Evolutionary conservation across 1,140 invertebrate genomes (phyloP).

Genomic region (Drosophila burlai): DNA sequence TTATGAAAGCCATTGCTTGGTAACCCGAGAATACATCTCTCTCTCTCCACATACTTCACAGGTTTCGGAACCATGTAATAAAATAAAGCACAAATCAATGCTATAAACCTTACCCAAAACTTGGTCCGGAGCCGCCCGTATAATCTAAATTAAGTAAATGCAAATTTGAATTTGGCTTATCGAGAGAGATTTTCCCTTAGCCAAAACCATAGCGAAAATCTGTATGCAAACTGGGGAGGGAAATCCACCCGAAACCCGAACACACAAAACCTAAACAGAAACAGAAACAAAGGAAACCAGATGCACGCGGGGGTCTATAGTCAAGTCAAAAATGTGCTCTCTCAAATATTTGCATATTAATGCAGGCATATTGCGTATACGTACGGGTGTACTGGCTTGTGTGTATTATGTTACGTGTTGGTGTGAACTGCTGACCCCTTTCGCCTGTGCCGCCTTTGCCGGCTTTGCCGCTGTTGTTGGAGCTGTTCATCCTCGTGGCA

Average conservation of each 20-base stretch:
- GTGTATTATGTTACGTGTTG: slow-evolving; percentile 41
- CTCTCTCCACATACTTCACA: not conserved
- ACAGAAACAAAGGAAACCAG: slow-evolving; percentile 9
- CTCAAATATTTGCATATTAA: slow-evolving; percentile 78
- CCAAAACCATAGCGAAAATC: slow-evolving; percentile 9
- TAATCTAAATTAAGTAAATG: slow-evolving; percentile 55
- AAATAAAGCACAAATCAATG: slow-evolving; percentile 19
- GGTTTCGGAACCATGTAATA: not conserved
- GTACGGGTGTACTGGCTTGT: slow-evolving; percentile 24
- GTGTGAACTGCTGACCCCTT: slow-evolving; percentile 66
- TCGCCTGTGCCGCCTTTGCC: slow-evolving; percentile 12
- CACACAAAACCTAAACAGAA: slow-evolving; percentile 11
- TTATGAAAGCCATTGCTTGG: not conserved
- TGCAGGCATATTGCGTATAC: slow-evolving; percentile 57
- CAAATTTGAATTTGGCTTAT: slow-evolving; percentile 52
- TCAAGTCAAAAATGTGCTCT: slow-evolving; percentile 59
- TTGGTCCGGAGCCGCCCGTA: not conserved
- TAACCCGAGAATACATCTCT: not conserved
- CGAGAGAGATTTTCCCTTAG: slow-evolving; percentile 12
- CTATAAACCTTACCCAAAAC: not conserved
- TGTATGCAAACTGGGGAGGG: slow-evolving; percentile 7
- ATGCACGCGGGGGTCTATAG: slow-evolving; percentile 7
- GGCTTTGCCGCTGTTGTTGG: slow-evolving; percentile 8
- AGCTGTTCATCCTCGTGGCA: slow-evolving; percentile 60
- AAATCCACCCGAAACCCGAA: not conserved